Percentiles rank a stretch among this genome's conserved stretches.
These are phyloP conservation scores for Neocloeon triangulifer DNA, from an alignment of 1,140 invertebrate genomes.

Conservation along the genomic window DNA sequence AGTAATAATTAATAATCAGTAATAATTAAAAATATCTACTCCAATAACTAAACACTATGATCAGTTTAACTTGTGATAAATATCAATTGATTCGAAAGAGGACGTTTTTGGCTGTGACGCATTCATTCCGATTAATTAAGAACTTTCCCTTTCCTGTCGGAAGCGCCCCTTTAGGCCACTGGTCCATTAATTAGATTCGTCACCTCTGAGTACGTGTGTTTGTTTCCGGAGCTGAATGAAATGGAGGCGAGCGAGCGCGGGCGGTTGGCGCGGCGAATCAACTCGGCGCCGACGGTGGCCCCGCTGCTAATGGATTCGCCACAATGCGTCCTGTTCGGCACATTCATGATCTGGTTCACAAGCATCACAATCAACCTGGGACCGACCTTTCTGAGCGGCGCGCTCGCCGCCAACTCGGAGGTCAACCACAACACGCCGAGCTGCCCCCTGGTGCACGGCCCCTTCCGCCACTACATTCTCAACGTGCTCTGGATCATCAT, in stretches of 20 bases:
- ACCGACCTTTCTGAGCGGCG: conserved; percentile 69
- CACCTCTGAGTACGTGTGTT: too few species aligned
- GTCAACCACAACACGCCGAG: conserved; percentile 49
- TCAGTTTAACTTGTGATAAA: too few species aligned
- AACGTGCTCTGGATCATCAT: conserved; percentile 77
- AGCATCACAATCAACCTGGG: conserved; percentile 77
- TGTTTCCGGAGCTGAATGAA: conserved; percentile 26
- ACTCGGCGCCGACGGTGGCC: conserved; percentile 15
- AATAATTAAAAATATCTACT: too few species aligned
- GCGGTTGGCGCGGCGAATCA: conserved; percentile 11
- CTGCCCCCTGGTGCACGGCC: conserved; percentile 44
- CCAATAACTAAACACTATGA: too few species aligned
- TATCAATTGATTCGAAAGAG: too few species aligned
- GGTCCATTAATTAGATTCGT: too few species aligned
- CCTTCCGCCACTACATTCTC: conserved; percentile 58
- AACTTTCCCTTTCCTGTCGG: too few species aligned
- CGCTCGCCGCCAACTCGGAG: conserved; percentile 59
- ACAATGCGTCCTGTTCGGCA: conserved; percentile 73
- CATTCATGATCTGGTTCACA: conserved; percentile 84
- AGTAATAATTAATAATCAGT: too few species aligned
- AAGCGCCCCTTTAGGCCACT: too few species aligned
- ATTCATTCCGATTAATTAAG: too few species aligned
- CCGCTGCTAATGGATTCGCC: conserved; percentile 55
- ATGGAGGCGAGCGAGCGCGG: conserved; percentile 22
- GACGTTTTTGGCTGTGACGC: too few species aligned